Conservation (phyloP, 2,888 invertebrate species). For the Drosophila ezoana region DNA sequence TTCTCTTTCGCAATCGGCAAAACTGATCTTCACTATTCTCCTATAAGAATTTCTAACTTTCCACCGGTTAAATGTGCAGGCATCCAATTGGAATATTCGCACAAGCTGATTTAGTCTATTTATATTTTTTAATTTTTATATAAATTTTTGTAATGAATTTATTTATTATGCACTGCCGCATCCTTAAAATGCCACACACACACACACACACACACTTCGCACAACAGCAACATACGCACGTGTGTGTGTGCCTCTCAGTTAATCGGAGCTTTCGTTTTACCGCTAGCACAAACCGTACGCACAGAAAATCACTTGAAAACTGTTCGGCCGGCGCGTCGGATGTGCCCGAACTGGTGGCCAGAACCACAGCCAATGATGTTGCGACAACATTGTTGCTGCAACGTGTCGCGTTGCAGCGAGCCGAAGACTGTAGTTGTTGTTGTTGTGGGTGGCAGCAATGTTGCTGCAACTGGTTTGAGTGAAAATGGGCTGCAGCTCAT, state of each 20-base stretch:
- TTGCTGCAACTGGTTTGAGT: conserved; percentile 21
- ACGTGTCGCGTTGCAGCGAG: conserved; percentile 9
- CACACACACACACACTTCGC: conserved; percentile 5
- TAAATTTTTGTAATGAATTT: conserved; percentile 2
- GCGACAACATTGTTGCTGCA: conserved; percentile 49
- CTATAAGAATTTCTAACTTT: not conserved
- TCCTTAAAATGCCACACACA: conserved; percentile 18
- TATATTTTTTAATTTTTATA: not conserved
- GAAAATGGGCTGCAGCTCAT: conserved; percentile 10
- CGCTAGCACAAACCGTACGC: conserved; percentile 63
- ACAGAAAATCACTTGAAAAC: conserved; percentile 73
- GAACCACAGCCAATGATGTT: conserved; percentile 51
- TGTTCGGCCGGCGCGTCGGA: conserved; percentile 51
- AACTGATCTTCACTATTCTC: conserved; percentile 6
- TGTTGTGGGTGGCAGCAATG: conserved; percentile 1
- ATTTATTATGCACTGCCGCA: conserved; percentile 29
- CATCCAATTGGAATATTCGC: conserved; percentile 11
- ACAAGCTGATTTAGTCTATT: no score
- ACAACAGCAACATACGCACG: conserved; percentile 32
- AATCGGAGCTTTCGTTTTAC: conserved; percentile 44
- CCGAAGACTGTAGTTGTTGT: not conserved
- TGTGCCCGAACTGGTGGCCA: conserved; percentile 29
- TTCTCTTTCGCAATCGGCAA: not conserved
- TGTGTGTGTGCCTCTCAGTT: conserved; percentile 23
- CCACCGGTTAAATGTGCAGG: not conserved